A percentile compares a stretch with the other conserved stretches of the same genome.
phyloP scores from a whole-genome alignment of 1,140 invertebrate genomes.

The Ctenoplectra terminalis region DNA sequence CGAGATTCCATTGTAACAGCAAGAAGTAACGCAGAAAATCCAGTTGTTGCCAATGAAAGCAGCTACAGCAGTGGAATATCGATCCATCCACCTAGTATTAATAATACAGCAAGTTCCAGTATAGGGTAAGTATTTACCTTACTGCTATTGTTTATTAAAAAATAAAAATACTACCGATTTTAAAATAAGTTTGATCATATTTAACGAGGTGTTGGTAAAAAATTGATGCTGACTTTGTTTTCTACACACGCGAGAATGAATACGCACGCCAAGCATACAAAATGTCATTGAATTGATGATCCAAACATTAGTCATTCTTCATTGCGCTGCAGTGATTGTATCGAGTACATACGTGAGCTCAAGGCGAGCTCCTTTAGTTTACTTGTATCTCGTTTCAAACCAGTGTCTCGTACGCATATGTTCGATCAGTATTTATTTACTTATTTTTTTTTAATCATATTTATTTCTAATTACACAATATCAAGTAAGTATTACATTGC shows the following conservation, averaged over 20 bases:
- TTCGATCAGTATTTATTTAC: neutral
- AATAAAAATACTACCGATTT: neutral
- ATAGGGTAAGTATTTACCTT: constrained; percentile 65
- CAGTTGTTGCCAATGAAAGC: constrained; percentile 30
- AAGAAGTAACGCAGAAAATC: constrained; percentile 43
- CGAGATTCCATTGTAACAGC: constrained; percentile 21
- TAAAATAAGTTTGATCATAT: neutral
- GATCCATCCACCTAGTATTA: constrained; percentile 62
- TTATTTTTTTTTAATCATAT: neutral
- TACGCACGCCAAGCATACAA: constrained; percentile 18
- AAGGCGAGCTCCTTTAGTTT: constrained; percentile 70
- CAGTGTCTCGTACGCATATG: neutral
- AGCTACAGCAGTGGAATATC: constrained; percentile 71
- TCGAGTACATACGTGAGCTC: constrained; percentile 50
- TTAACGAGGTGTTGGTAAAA: neutral
- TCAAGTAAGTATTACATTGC: constrained; percentile 12
- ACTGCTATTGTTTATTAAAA: neutral
- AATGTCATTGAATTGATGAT: constrained; percentile 65
- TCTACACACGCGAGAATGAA: neutral
- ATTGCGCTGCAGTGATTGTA: constrained; percentile 49
- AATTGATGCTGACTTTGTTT: neutral
- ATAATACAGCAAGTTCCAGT: constrained; percentile 59
- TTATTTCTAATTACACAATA: neutral
- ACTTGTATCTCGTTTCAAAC: neutral
- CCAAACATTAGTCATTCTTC: constrained; percentile 70